Evolutionary conservation across 2,797 vertebrate species (phyloP).

Genomic region (Clamator glandarius): DNA sequence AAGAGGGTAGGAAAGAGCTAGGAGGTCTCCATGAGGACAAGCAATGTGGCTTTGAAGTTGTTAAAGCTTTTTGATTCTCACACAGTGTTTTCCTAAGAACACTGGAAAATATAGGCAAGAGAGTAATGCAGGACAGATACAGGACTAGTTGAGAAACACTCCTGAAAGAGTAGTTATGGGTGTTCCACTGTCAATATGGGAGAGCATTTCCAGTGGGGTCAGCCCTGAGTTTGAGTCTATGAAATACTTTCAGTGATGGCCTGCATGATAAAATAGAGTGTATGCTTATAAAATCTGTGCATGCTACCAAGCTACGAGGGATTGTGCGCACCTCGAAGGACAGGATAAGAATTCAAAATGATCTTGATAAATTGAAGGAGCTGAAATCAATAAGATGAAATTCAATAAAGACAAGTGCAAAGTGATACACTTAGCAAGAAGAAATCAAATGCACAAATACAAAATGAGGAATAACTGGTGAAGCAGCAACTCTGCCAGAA

Average conservation of each 20-base stretch:
- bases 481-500: constrained; percentile 32
- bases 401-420: constrained; percentile 59
- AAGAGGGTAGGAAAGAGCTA: background rate
- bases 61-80: background rate
- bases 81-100: background rate
- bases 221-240: background rate
- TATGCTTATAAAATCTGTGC: background rate
- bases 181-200: background rate
- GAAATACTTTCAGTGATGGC: background rate
- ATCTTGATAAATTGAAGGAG: constrained; percentile 48
- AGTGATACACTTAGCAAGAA: constrained; percentile 53
- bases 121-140: background rate
- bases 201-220: background rate
- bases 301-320: background rate
- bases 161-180: background rate
- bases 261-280: background rate
- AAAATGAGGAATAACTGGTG: constrained; percentile 51
- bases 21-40: background rate
- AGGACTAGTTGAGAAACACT: background rate
- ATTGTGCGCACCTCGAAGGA: background rate
- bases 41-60: too few species aligned
- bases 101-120: background rate
- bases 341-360: constrained; percentile 38
- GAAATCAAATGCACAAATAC: constrained; percentile 55
- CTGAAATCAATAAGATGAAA: constrained; percentile 59